Percentiles rank a stretch among this genome's conserved stretches.
phyloP scores from a whole-genome alignment of 2,888 invertebrate species.

The Trichogramma dendrolimi region DNA sequence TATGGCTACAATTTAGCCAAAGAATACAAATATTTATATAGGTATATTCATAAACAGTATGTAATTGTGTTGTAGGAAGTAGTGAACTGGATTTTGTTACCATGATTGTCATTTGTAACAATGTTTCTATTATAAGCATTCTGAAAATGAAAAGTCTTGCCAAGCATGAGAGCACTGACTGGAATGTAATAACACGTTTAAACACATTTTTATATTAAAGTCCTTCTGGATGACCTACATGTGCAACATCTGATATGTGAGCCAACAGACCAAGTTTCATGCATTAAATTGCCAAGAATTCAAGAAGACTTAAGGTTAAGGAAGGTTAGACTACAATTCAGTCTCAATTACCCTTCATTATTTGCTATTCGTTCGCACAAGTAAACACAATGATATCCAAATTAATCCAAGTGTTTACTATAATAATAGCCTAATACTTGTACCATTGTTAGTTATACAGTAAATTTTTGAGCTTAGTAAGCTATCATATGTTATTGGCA shows the following conservation, averaged over 20 bases:
- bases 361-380: too few relatives aligned
- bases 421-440: too few relatives aligned
- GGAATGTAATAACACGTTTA: slow-evolving; percentile 14
- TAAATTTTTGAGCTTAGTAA: background rate
- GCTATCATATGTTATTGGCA: slow-evolving; percentile 1
- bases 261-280: slow-evolving; percentile 40
- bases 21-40: background rate
- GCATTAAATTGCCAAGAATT: slow-evolving; percentile 36
- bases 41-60: background rate
- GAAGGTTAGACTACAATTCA: slow-evolving; percentile 23
- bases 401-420: too few relatives aligned
- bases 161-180: slow-evolving; percentile 22
- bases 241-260: slow-evolving; percentile 39
- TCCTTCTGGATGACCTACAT: slow-evolving; percentile 35
- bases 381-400: too few relatives aligned
- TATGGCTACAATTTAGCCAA: slow-evolving; percentile 11
- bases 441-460: background rate
- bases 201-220: slow-evolving; percentile 20
- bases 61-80: background rate
- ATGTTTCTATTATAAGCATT: slow-evolving; percentile 11
- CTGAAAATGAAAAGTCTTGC: slow-evolving; percentile 18
- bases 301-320: slow-evolving; percentile 24
- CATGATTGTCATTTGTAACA: slow-evolving; percentile 21
- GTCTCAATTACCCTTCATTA: background rate
- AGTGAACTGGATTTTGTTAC: slow-evolving; percentile 6